A percentile compares a stretch with the other conserved stretches of the same genome.
These are phyloP conservation scores for Tanypteryx hageni DNA, from an alignment of 2,888 invertebrate genomes.

Conservation along the genomic window DNA sequence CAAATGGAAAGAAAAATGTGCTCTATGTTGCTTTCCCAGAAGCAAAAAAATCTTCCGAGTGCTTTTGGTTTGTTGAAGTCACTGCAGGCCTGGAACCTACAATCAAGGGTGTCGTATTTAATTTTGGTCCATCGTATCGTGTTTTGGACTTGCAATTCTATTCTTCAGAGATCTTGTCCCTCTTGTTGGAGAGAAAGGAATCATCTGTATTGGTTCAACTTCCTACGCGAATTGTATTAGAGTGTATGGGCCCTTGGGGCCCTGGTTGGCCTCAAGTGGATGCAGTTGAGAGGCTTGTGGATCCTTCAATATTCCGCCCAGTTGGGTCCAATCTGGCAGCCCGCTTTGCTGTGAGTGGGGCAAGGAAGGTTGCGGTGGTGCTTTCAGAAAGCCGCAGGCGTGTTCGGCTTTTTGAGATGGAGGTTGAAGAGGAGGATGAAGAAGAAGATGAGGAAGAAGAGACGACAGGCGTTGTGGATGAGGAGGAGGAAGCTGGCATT, in stretches of 20 bases:
- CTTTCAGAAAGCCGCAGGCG: slow-evolving; percentile 87
- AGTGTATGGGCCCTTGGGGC: slow-evolving; percentile 72
- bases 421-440: slow-evolving; percentile 93
- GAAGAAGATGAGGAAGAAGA: slow-evolving; percentile 80
- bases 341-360: slow-evolving; percentile 90
- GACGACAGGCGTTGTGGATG: slow-evolving; percentile 3
- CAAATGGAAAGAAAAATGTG: slow-evolving; percentile 72
- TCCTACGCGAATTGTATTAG: slow-evolving; percentile 76
- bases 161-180: slow-evolving; percentile 83
- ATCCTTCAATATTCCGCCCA: slow-evolving; percentile 74
- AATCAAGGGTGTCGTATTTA: slow-evolving; percentile 44
- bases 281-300: slow-evolving; percentile 66
- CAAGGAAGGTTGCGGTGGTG: slow-evolving; percentile 89
- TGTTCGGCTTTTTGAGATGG: slow-evolving; percentile 93
- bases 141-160: slow-evolving; percentile 88
- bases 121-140: slow-evolving; percentile 68
- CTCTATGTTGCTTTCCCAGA: slow-evolving; percentile 78
- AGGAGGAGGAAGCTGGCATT: slow-evolving; percentile 26
- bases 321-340: slow-evolving; percentile 83
- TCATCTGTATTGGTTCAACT: slow-evolving; percentile 77
- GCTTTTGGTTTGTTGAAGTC: slow-evolving; percentile 43
- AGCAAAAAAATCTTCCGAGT: slow-evolving; percentile 74
- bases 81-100: slow-evolving; percentile 16
- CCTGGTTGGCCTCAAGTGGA: slow-evolving; percentile 69
- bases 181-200: slow-evolving; percentile 80